Conservation (phyloP, 2,113 vertebrate species). For the Tupaia chinensis region DNA sequence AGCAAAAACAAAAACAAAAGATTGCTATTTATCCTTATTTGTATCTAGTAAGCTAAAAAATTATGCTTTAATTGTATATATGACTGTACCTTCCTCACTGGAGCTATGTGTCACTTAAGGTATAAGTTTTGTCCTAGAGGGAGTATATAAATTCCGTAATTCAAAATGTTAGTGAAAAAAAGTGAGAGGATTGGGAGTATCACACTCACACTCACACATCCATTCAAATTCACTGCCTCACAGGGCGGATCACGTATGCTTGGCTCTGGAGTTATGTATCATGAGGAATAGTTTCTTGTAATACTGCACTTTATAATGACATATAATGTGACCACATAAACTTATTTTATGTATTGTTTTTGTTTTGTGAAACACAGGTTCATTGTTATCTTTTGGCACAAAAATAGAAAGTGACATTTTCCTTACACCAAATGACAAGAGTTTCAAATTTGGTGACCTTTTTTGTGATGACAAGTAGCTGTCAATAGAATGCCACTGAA, state of each 20-base stretch:
- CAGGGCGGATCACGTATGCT: background rate
- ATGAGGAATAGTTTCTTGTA: background rate
- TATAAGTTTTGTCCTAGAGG: background rate
- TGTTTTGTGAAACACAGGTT: background rate
- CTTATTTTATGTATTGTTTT: slow-evolving; percentile 8
- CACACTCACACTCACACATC: background rate
- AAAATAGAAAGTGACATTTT: slow-evolving; percentile 43
- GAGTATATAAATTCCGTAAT: background rate
- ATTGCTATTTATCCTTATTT: background rate
- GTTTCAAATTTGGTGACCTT: slow-evolving; percentile 60
- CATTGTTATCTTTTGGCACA: slow-evolving; percentile 56
- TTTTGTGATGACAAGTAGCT: slow-evolving; percentile 54
- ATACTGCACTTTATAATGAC: background rate
- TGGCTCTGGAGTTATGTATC: background rate
- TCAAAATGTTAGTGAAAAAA: background rate
- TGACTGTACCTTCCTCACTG: background rate
- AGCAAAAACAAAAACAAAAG: background rate
- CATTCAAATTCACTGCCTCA: background rate
- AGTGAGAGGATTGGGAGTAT: background rate
- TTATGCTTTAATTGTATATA: background rate
- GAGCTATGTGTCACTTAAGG: background rate
- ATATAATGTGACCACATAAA: background rate
- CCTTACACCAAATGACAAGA: slow-evolving; percentile 47
- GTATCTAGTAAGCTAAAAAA: slow-evolving; percentile 12
- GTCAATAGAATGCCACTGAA: background rate